Evolutionary conservation across 53 echinoderm and acorn worm genomes (phyloP).

Genomic region (Holothuria scabra): DNA sequence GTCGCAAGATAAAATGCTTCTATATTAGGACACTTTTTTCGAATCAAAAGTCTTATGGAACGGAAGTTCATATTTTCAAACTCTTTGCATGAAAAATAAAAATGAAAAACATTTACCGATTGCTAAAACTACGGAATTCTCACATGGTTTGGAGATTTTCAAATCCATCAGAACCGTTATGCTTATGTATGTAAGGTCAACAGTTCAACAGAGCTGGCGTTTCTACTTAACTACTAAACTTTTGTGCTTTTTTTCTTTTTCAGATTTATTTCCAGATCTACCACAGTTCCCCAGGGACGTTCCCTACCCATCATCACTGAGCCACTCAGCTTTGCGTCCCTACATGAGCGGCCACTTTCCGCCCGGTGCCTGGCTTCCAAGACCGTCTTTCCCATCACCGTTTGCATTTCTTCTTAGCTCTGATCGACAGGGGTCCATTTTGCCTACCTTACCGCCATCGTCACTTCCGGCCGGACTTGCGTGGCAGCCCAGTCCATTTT

Average conservation of each 20-base stretch:
- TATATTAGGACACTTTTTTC: no score
- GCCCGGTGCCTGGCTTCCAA: slow-evolving; percentile 53
- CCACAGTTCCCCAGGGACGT: slow-evolving; percentile 36
- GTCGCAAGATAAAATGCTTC: no score
- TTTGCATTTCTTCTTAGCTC: slow-evolving; percentile 66
- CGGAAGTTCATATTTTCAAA: no score
- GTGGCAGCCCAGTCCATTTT: slow-evolving; percentile 59
- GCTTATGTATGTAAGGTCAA: no score
- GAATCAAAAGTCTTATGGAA: no score
- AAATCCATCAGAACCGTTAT: no score
- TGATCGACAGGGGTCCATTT: slow-evolving; percentile 51
- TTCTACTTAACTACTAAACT: neutral
- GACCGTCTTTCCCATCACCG: slow-evolving; percentile 60
- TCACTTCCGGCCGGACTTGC: slow-evolving; percentile 55
- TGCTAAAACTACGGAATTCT: no score
- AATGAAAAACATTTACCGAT: no score
- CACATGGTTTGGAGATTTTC: no score
- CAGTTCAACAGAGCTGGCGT: no score
- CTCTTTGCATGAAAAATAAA: no score
- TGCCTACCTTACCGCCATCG: slow-evolving; percentile 3
- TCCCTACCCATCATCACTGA: slow-evolving; percentile 26
- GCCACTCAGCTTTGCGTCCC: slow-evolving; percentile 36
- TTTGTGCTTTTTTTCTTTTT: neutral
- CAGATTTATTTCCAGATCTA: slow-evolving; percentile 32
- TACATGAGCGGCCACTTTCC: slow-evolving; percentile 48